Evolutionary conservation across 2,888 invertebrate species (phyloP), one percentile per base, ranked within the genome.

Genomic region (Alloscopus bannaensis): DNA sequence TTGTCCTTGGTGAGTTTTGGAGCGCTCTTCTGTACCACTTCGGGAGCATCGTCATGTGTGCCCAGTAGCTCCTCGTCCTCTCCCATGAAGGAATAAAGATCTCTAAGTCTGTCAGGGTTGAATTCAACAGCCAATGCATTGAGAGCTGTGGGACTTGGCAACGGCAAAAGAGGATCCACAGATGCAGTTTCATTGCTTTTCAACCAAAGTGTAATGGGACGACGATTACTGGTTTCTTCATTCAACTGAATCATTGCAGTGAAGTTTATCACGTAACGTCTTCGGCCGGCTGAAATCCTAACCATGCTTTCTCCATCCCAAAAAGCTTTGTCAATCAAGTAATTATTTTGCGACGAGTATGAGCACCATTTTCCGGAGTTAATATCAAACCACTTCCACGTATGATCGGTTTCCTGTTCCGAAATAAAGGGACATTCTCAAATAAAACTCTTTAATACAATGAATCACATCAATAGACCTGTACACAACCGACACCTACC

Each of bases 321-420:
- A 87, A 94, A 95, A 0, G 94, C 94, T 84, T 93, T 93, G 84
- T 94, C 94, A 64, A 95, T 94, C 0, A 92, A 88, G 86, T 92
- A 92, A 87, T 94, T 95, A 86, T 94, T 94, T 6, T 90, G 88
- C 3, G 91, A 89, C 0, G 93, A 92, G 87, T 95, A 95, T 20
- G 91, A 89, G 81, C 92, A 93, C 95, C 95, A 95, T 87, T 93
- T 92, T 2, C 94, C 94, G 13, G 92, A 92, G n/a, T 92, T 91
- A 64, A 94, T 91, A 88, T 95, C 95, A 88, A 93, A 95, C 94
- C 94, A 95, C 86, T 94, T 93, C 95, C 95, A 95, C 18, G 87
- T 87, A 66, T 89, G 89, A 68, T 88, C 87, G 2, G 87, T 87
- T 72, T 86, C 85, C 82, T 84, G 31, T 11, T 64, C 29, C 16